phyloP scores from a whole-genome alignment of 2,888 invertebrate species.

The Pheosia tremula region DNA sequence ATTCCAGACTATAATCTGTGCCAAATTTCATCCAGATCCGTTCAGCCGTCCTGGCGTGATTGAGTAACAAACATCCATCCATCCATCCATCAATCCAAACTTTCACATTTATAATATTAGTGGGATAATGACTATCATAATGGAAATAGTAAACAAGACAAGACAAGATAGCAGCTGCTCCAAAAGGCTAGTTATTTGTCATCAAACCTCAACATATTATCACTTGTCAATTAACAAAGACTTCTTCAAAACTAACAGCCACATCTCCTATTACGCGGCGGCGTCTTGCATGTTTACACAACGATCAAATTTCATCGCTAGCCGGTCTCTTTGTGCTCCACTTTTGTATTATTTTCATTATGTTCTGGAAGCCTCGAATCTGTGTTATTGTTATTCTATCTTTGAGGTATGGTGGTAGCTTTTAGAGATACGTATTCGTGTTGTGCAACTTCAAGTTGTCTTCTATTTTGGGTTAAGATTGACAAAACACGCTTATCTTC shows the following conservation, averaged over 20 bases:
- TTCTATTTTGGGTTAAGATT: not conserved
- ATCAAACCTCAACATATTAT: conserved; percentile 2
- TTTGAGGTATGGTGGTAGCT: conserved; percentile 70
- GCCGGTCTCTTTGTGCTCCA: conserved; percentile 43
- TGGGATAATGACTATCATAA: too few species aligned
- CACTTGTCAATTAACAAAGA: conserved; percentile 9
- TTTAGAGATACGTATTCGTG: conserved; percentile 46
- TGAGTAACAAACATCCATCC: too few species aligned
- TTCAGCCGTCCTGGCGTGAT: too few species aligned
- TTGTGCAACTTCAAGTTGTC: too few species aligned
- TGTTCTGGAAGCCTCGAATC: conserved; percentile 44
- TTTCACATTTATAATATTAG: too few species aligned
- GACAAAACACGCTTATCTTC: not conserved
- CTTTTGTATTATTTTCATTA: conserved; percentile 62
- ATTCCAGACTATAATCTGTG: too few species aligned
- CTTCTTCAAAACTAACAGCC: conserved; percentile 12
- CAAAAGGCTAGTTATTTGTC: not conserved
- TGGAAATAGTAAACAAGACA: not conserved
- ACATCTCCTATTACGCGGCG: conserved; percentile 9
- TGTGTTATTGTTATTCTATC: conserved; percentile 75
- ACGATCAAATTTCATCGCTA: conserved; percentile 59
- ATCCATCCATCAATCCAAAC: too few species aligned
- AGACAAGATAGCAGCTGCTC: not conserved
- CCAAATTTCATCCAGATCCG: too few species aligned
- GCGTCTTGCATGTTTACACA: conserved; percentile 38